Conservation (phyloP, 2,888 invertebrate species). For the Stomorhina lunata region DNA sequence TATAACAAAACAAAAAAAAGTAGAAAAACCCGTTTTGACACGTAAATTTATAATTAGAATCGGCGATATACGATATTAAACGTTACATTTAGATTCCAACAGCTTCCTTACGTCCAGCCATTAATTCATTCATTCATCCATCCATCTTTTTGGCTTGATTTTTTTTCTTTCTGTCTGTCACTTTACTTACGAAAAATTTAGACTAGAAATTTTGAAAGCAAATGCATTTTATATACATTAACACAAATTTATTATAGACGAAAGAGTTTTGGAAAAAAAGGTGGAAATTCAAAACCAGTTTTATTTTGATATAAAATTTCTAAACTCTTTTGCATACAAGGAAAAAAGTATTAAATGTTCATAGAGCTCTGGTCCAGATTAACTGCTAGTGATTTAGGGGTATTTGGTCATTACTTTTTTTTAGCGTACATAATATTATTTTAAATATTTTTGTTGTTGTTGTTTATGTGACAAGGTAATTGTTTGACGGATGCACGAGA, state of each 20-base stretch:
- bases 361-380: slow-evolving; percentile 63
- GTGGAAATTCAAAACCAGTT: slow-evolving; percentile 67
- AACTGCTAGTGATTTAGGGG: slow-evolving; percentile 53
- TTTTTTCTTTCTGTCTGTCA: slow-evolving; percentile 13
- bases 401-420: slow-evolving; percentile 58
- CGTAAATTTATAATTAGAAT: slow-evolving; percentile 61
- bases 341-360: not conserved
- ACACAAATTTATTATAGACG: slow-evolving; percentile 4
- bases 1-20: slow-evolving; percentile 1
- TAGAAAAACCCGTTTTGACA: slow-evolving; percentile 60
- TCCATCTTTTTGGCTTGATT: slow-evolving; percentile 3
- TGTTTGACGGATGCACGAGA: too few species aligned
- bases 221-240: slow-evolving; percentile 39
- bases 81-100: slow-evolving; percentile 6
- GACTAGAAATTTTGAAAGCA: slow-evolving; percentile 4
- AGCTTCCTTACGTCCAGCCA: slow-evolving; percentile 42
- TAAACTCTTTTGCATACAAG: slow-evolving; percentile 8
- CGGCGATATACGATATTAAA: slow-evolving; percentile 10
- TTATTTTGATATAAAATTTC: slow-evolving; percentile 24
- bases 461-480: too few species aligned
- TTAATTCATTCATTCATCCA: slow-evolving; percentile 7
- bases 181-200: not conserved
- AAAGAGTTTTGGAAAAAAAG: slow-evolving; percentile 52
- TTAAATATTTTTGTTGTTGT: too few species aligned
- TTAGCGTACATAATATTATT: too few species aligned